Base-by-base conservation (phyloP, 2,797 vertebrate genomes). In the Prunella strophiata region DNA sequence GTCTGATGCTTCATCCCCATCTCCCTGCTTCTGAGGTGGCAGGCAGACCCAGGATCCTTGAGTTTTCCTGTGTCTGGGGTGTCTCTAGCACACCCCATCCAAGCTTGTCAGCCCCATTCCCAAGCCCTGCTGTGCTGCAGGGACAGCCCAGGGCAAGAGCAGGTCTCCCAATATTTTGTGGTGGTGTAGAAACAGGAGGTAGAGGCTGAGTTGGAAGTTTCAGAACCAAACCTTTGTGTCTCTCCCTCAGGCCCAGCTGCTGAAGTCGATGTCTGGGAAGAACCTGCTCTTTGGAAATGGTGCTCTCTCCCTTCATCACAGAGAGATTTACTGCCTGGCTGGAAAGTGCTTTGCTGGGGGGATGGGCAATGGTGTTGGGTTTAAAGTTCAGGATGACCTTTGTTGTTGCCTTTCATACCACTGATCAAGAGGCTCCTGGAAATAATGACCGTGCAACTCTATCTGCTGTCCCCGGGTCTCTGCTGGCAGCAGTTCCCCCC, bases 341-440 rank as follows among this genome's bases (percentile, higher is more conserved):
- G 51, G 63, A 85, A 76, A 91, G 70, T 68, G 84, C 89, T 96
- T 81, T 65, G 48, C 1, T 88, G 80, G 96, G 93, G 85, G 96
- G 91, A 91, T 96, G 96, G 90, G 72, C 32, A 68, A 38, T 0
- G 65, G 85, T 93, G 86, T 95, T 96, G 90, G 79, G 96, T 97
- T 97, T 95, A 96, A 97, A 97, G 95, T 95, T 95, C 95, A 93
- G 95, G 91, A 96, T 96, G 97, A 85, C 91, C 96, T 89, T 87
- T 97, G 97, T 71, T 94, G 79, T 95, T 97, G 96, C 80, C 91
- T 96, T 96, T 95, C 88, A 96, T 97, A 82, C 87, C 22, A 6
- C 78, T 22, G 88, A 96, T 97, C 93, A n/a, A 94, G 96, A 94
- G 92, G 65, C 87, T 96, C 55, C 95, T 94, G 94, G 93, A 97